These are phyloP conservation scores for Trichogramma evanescens DNA, from an alignment of 2,888 invertebrate species.

Conservation along the genomic window DNA sequence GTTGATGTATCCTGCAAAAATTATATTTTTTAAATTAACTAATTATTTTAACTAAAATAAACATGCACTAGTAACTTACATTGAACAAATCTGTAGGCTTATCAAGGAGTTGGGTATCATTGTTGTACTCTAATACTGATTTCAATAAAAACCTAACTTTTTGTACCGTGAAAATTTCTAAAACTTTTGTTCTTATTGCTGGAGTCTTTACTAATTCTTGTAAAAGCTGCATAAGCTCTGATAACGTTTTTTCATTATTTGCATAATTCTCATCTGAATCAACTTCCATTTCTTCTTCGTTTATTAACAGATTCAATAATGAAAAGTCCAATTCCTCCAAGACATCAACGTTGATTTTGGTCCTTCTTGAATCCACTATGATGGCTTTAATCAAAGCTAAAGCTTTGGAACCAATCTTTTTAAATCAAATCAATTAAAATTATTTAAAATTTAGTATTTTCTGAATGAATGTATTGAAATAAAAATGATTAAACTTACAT, in stretches of 20 bases:
- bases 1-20: slow-evolving; percentile 42
- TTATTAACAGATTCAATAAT: slow-evolving; percentile 45
- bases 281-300: slow-evolving; percentile 35
- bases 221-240: slow-evolving; percentile 49
- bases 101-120: slow-evolving; percentile 23
- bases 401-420: slow-evolving; percentile 46
- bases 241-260: slow-evolving; percentile 42
- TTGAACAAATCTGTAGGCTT: slow-evolving; percentile 36
- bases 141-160: slow-evolving; percentile 45
- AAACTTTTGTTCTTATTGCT: slow-evolving; percentile 40
- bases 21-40: background rate
- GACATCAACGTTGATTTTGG: slow-evolving; percentile 30
- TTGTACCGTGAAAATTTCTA: slow-evolving; percentile 43
- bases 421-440: slow-evolving; percentile 4
- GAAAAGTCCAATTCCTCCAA: slow-evolving; percentile 45
- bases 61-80: slow-evolving; percentile 21
- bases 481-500: slow-evolving; percentile 26
- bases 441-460: background rate
- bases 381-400: slow-evolving; percentile 46
- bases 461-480: slow-evolving; percentile 7
- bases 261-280: slow-evolving; percentile 16
- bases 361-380: slow-evolving; percentile 38
- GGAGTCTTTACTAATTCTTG: slow-evolving; percentile 45
- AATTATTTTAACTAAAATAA: slow-evolving; percentile 1
- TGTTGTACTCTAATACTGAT: slow-evolving; percentile 41